A percentile compares a stretch with the other conserved stretches of the same genome.
These are phyloP conservation scores for Hirudinaria manillensis DNA, from an alignment of 2,888 invertebrate genomes.

Conservation along the genomic window DNA sequence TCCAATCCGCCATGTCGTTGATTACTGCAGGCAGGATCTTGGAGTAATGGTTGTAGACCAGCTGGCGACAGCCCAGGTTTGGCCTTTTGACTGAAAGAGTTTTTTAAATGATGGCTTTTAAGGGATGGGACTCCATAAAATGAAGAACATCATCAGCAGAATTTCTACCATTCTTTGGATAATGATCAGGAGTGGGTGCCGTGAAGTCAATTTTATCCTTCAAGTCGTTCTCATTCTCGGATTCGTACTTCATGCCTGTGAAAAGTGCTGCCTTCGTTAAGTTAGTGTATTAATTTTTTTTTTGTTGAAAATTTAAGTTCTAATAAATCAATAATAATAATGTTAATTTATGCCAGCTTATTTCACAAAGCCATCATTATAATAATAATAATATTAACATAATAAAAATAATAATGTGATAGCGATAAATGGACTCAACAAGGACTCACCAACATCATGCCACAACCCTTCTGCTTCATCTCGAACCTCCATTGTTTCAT, in stretches of 20 bases:
- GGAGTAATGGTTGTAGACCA: slow-evolving; percentile 70
- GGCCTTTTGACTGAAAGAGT: slow-evolving; percentile 65
- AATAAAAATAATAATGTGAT: no score
- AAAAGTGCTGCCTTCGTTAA: not conserved
- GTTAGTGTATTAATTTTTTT: not conserved
- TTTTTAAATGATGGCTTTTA: no score
- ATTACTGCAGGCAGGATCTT: slow-evolving; percentile 66
- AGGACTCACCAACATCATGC: slow-evolving; percentile 51
- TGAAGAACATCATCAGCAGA: not conserved
- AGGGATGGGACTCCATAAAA: not conserved
- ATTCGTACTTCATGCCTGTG: slow-evolving; percentile 70
- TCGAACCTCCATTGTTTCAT: slow-evolving; percentile 66
- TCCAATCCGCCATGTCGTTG: slow-evolving; percentile 71
- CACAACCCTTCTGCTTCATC: slow-evolving; percentile 50
- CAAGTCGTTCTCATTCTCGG: slow-evolving; percentile 79
- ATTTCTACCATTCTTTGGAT: slow-evolving; percentile 64
- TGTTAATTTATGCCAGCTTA: no score
- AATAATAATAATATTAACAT: no score
- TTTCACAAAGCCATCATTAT: not conserved
- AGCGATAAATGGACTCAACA: no score
- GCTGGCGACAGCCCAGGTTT: slow-evolving; percentile 74
- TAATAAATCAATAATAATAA: no score
- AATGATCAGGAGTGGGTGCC: slow-evolving; percentile 62
- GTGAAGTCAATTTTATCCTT: slow-evolving; percentile 75
- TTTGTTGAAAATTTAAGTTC: no score